These are phyloP conservation scores for Dinoponera quadriceps DNA, from an alignment of 1,140 invertebrate genomes.

Conservation along the genomic window DNA sequence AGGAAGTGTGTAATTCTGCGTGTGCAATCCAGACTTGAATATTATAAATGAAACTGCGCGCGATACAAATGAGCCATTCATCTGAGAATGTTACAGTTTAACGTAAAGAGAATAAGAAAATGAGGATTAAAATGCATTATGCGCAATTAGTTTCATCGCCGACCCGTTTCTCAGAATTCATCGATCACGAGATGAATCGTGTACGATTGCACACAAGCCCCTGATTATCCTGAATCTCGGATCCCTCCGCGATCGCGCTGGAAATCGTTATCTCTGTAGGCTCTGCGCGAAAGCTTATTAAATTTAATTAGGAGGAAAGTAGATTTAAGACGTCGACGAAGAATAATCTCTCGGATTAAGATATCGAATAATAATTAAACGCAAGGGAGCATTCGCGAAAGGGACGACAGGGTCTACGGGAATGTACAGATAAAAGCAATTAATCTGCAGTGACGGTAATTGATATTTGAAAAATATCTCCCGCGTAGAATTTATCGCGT, in stretches of 20 bases:
- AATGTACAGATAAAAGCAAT: background rate
- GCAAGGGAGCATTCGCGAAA: background rate
- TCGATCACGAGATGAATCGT: slow-evolving; percentile 48
- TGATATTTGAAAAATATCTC: too few relatives aligned
- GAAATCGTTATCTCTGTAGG: slow-evolving; percentile 46
- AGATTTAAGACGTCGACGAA: slow-evolving; percentile 13
- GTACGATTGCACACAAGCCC: slow-evolving; percentile 51
- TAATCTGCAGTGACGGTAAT: background rate
- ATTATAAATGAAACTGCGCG: background rate
- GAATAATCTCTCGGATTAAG: background rate
- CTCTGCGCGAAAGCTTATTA: slow-evolving; percentile 44
- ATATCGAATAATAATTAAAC: background rate
- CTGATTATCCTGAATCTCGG: slow-evolving; percentile 64
- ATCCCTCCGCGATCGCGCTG: slow-evolving; percentile 15
- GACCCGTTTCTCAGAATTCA: slow-evolving; percentile 58
- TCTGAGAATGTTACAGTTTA: slow-evolving; percentile 57
- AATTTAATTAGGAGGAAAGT: slow-evolving; percentile 56
- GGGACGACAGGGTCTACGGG: background rate
- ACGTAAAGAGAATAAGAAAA: slow-evolving; percentile 26
- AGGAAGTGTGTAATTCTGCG: background rate
- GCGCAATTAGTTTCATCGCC: slow-evolving; percentile 57
- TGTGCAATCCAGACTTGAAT: background rate
- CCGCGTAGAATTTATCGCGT: too few relatives aligned
- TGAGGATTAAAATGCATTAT: slow-evolving; percentile 33
- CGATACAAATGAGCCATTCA: slow-evolving; percentile 21